Base-by-base conservation (phyloP, 2,113 vertebrate species). In the Hepsetus odoe region DNA sequence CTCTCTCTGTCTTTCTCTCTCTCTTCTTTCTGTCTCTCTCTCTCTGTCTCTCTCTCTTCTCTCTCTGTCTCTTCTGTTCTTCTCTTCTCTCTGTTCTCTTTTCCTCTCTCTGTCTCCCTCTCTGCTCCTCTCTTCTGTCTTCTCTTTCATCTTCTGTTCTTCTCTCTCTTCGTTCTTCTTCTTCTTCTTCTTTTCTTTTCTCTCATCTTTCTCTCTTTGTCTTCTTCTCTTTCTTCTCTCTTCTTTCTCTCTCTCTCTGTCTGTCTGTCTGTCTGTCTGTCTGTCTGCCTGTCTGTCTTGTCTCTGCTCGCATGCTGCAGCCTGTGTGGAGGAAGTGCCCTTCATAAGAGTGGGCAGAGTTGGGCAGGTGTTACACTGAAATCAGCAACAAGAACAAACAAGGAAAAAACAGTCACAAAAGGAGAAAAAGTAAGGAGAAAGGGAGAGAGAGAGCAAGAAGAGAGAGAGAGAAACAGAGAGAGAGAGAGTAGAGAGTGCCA, bases 301-400 rank as follows among this genome's bases (percentile, higher is more conserved):
- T n/a, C n/a, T n/a, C n/a, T n/a, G n/a, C n/a, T n/a, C n/a, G 61
- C 87, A 56, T 80, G 90, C 86, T 77, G 4, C 20, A 86, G 81
- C 88, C 70, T 90, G 90, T 70, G 68, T 59, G 32, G 12, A 70
- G 79, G 13, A 32, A 11, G 73, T 80, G 73, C 74, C 59, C 24
- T 80, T 78, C 71, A 81, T 80, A 35, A 67, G 77, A 18, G 12
- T 49, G 30, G 24, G 72, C 51, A 24, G 73, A 65, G 51, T 30
- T 26, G 35, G 62, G 9, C 30, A 70, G 9, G 62, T 32, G n/a
- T 35, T n/a, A 28, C 49, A 56, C 65, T 46, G 61, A 53, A 72
- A 72, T 38, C 40, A 74, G n/a, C n/a, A n/a, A n/a, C n/a, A n/a
- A n/a, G n/a, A n/a, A n/a, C n/a, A n/a, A n/a, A 1, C 11, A 62